Evolutionary conservation across 2,888 invertebrate species (phyloP).

Genomic region (Melinaea menophilus): DNA sequence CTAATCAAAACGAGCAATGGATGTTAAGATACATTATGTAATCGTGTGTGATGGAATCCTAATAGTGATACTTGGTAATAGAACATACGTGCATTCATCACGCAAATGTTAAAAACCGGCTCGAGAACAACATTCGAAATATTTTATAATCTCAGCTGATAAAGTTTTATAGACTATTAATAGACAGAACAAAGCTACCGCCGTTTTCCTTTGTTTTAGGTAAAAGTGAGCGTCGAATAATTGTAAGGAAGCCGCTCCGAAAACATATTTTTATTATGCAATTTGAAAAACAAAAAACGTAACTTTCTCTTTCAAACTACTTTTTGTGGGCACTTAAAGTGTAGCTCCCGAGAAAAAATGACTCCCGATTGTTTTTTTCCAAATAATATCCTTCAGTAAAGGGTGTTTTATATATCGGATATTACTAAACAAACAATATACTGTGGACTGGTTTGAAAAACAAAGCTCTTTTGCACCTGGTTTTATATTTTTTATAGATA

Average conservation of each 20-base stretch:
- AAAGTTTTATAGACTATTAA: slow-evolving; percentile 20
- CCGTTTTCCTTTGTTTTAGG: slow-evolving; percentile 8
- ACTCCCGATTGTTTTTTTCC: slow-evolving; percentile 31
- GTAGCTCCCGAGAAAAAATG: slow-evolving; percentile 48
- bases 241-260: slow-evolving; percentile 21
- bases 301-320: slow-evolving; percentile 62
- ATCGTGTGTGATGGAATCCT: slow-evolving; percentile 33
- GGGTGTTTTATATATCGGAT: slow-evolving; percentile 53
- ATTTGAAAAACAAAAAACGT: slow-evolving; percentile 32
- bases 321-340: slow-evolving; percentile 43
- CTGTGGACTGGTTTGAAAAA: slow-evolving; percentile 45
- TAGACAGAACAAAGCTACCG: slow-evolving; percentile 23
- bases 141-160: slow-evolving; percentile 48
- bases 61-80: slow-evolving; percentile 37
- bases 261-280: slow-evolving; percentile 21
- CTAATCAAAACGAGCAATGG: slow-evolving; percentile 39
- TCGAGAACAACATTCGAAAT: slow-evolving; percentile 38
- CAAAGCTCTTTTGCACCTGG: slow-evolving; percentile 66
- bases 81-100: slow-evolving; percentile 68
- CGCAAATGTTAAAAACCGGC: slow-evolving; percentile 70
- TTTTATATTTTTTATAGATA: slow-evolving; percentile 55
- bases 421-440: slow-evolving; percentile 64
- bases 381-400: slow-evolving; percentile 45
- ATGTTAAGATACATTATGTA: slow-evolving; percentile 21
- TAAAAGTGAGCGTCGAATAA: slow-evolving; percentile 12